Conservation (phyloP, 2,113 vertebrate genomes). For the Lynx canadensis region DNA sequence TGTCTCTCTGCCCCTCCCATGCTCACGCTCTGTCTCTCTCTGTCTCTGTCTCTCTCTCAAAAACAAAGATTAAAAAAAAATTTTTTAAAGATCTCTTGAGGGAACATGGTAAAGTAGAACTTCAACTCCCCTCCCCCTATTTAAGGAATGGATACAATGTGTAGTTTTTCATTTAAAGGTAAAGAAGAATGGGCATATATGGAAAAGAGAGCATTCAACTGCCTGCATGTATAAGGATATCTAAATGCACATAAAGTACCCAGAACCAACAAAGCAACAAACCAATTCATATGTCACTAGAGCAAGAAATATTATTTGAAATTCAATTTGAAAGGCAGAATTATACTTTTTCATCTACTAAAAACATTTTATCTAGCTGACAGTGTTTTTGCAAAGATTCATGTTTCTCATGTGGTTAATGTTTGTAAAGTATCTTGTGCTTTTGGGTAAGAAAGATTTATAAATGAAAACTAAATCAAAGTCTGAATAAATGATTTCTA, state of each 20-base stretch:
- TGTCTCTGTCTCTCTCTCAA: no score
- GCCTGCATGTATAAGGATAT: not conserved
- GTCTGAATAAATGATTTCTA: slow-evolving; percentile 58
- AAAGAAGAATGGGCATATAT: not conserved
- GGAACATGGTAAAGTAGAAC: not conserved
- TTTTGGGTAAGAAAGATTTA: slow-evolving; percentile 63
- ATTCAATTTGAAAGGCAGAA: slow-evolving; percentile 71
- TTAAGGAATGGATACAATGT: not conserved
- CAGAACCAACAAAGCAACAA: slow-evolving; percentile 18
- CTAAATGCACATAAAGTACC: not conserved
- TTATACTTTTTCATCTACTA: slow-evolving; percentile 64
- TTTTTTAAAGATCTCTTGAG: no score
- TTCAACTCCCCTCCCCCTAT: not conserved
- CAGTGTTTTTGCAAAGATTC: slow-evolving; percentile 70
- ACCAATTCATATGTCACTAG: slow-evolving; percentile 24
- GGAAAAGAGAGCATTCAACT: not conserved
- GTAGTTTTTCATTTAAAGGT: not conserved
- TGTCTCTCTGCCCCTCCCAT: no score
- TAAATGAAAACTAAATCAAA: slow-evolving; percentile 66
- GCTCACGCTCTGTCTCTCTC: no score
- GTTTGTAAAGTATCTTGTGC: slow-evolving; percentile 70
- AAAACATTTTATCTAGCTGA: slow-evolving; percentile 71
- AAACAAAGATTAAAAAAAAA: no score
- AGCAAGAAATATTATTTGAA: slow-evolving; percentile 65
- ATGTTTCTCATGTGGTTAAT: slow-evolving; percentile 66